phyloP scores from a whole-genome alignment of 2,888 invertebrate genomes.

The Drosophila neonasuta region DNA sequence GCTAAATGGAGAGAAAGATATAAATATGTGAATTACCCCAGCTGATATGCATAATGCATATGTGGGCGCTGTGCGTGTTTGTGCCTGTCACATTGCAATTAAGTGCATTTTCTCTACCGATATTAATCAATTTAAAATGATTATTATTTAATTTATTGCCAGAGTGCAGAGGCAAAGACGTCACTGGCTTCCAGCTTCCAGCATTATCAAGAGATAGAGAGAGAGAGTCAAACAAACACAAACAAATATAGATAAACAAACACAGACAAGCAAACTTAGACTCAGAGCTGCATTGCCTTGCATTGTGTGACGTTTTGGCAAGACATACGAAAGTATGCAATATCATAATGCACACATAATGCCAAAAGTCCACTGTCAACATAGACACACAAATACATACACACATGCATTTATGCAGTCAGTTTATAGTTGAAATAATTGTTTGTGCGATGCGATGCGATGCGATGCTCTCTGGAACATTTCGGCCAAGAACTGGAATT shows the following conservation, averaged over 20 bases:
- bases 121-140: slow-evolving; percentile 50
- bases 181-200: neutral
- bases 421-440: slow-evolving; percentile 56
- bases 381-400: slow-evolving; percentile 22
- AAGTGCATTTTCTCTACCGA: slow-evolving; percentile 30
- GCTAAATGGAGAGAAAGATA: neutral
- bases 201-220: slow-evolving; percentile 3
- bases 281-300: neutral
- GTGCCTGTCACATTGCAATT: slow-evolving; percentile 34
- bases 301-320: slow-evolving; percentile 31
- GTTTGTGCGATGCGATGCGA: slow-evolving; percentile 38
- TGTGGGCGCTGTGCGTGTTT: slow-evolving; percentile 4
- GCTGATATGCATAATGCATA: slow-evolving; percentile 36
- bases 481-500: slow-evolving; percentile 27
- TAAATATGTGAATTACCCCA: slow-evolving; percentile 38
- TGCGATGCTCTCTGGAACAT: slow-evolving; percentile 34
- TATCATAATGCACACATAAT: slow-evolving; percentile 56
- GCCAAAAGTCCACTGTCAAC: slow-evolving; percentile 62
- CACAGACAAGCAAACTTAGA: too few species aligned
- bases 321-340: slow-evolving; percentile 52
- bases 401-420: neutral
- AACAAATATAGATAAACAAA: slow-evolving; percentile 5
- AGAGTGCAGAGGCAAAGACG: neutral
- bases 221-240: slow-evolving; percentile 1
- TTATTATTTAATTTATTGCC: slow-evolving; percentile 25